Conservation (phyloP, 2,888 invertebrate genomes). For the Heliconius cydno region DNA sequence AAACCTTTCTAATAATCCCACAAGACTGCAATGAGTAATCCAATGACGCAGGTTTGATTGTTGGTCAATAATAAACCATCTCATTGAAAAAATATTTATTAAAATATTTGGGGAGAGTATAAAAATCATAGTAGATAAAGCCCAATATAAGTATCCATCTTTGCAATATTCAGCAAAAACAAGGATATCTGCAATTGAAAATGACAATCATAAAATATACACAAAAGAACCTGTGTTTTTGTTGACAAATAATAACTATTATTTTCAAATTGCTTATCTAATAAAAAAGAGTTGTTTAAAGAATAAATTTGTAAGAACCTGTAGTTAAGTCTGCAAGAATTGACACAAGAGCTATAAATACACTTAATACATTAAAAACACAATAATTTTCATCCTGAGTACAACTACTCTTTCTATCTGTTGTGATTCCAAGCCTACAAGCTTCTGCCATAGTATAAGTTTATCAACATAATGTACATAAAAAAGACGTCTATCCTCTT, state of each 20-base stretch:
- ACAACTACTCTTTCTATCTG: constrained; percentile 63
- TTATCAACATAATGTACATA: constrained; percentile 51
- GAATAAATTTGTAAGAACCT: constrained; percentile 67
- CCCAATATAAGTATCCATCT: constrained; percentile 82
- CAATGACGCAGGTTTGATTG: constrained; percentile 76
- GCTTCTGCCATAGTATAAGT: constrained; percentile 74
- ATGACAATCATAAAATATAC: background rate
- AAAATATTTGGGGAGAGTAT: constrained; percentile 82
- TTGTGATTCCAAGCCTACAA: constrained; percentile 69
- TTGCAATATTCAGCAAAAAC: constrained; percentile 83
- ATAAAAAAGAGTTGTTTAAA: background rate
- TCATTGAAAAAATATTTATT: constrained; percentile 84
- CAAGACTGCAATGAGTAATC: constrained; percentile 81
- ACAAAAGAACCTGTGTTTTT: background rate
- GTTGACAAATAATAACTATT: background rate
- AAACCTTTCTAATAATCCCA: constrained; percentile 84
- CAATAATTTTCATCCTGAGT: constrained; percentile 78
- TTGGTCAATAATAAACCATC: constrained; percentile 82
- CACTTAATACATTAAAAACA: constrained; percentile 79
- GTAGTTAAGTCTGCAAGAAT: constrained; percentile 84
- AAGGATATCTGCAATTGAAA: constrained; percentile 78
- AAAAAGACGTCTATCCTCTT: constrained; percentile 13
- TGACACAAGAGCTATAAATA: constrained; percentile 82
- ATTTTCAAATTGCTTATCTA: background rate
- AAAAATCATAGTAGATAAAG: constrained; percentile 79